Base-by-base conservation (phyloP, 2,113 vertebrate genomes). In the Pachypanchax playfairii region DNA sequence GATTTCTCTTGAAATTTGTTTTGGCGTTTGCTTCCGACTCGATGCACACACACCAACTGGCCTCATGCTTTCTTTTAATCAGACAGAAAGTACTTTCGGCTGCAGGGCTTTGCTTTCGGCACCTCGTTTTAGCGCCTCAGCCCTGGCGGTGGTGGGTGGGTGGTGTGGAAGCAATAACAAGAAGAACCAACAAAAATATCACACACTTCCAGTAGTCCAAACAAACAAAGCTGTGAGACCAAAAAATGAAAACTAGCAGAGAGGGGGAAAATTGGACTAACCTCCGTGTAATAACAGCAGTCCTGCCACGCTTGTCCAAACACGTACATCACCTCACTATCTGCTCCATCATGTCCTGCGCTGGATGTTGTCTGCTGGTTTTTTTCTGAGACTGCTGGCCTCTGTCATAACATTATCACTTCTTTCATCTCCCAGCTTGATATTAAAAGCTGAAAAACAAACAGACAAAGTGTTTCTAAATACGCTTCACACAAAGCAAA, bases 181-280 rank as follows among this genome's bases (percentile, higher is more conserved):
- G 56, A 69, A 56, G 25, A 75, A 75, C 73, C 66, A 71, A 64
- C 65, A 73, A 59, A 75, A 80, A 84, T 42, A 76, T 69, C 65
- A 65, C 10, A 1, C 35, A 48, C 20, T 56, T 26, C 9, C 49
- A 28, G 56, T 53, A 62, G 47, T 78, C 28, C 49, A 66, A 72
- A 73, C 75, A 69, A 76, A 73, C 76, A 65, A 59, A 59, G 21
- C 25, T 43, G 70, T 1, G 12, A 61, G 28, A 50, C 24, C 18
- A 47, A 47, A 14, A 53, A 52, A 80, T 61, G 57, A 70, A 74
- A 73, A 73, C 26, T 17, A 70, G 74, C 24, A 61, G n/a, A 63
- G 68, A 61, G 62, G 59, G 74, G 20, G 57, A 70, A 58, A 59
- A 26, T 6, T 7, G 17, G 3, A 8, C 46, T 33, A 50, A 68